Evolutionary conservation across 2,113 vertebrate species (phyloP), one percentile per base, ranked within the genome.

Genomic region (Ascaphus truei): DNA sequence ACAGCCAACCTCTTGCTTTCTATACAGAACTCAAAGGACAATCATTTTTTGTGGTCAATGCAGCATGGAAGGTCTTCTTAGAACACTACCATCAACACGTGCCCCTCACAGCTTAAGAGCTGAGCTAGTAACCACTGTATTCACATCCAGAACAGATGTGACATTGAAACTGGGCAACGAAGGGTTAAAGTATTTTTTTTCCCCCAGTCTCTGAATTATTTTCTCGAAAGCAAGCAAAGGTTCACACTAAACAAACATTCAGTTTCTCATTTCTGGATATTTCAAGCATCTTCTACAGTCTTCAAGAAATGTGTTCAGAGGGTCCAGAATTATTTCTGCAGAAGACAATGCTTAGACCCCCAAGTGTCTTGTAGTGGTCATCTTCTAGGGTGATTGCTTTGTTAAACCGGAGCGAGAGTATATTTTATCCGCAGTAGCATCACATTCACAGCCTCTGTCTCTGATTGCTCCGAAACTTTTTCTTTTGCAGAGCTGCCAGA

Each of bases 401-500:
- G 33, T 37, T 15, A 63, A 50, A 23, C 33, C 12, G 20, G 11
- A 1, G 37, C 12, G 26, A 25, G 20, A 25, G 7, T 12, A 26
- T 26, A 16, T 12, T 30, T 39, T 16, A 39, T 39, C 33, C 13
- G 15, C 31, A 11, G 3, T 25, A 43, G 34, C 18, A 15, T 11
- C 7, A 27, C 16, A 55, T 68, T 33, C 64, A 47, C 30, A 25
- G 64, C 16, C 7, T 16, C 36, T 61, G 39, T 26, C 30, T 23
- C 22, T 61, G 20, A 30, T 31, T 37, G n/a, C 26, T 51, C 27
- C 15, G 61, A 39, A 57, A 47, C 52, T 56, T 62, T 71, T 27
- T 52, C 34, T 56, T 43, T 29, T 39, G 50, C 39, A 26, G 30
- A 47, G 34, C 27, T 72, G 48, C 59, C 68, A 72, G 41, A 26